Evolutionary conservation across 1,140 invertebrate species (phyloP).

Genomic region (Rhagoletis pomonella): DNA sequence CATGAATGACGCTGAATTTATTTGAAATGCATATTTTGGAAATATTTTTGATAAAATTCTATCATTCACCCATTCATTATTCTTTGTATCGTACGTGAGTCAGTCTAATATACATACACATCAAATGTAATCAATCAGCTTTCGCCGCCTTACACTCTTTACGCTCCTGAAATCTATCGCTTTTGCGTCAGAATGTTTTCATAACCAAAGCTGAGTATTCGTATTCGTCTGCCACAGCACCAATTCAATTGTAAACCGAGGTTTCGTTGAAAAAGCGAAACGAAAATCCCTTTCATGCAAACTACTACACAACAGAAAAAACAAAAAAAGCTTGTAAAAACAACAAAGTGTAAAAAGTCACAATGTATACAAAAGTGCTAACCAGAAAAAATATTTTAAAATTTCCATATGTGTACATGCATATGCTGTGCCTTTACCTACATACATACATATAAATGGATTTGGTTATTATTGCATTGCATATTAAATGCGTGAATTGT

Average conservation of each 20-base stretch:
- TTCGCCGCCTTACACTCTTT: background rate
- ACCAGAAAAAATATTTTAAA: background rate
- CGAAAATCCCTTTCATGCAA: slow-evolving; percentile 26
- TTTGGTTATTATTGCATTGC: slow-evolving; percentile 16
- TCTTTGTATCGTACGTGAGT: no score
- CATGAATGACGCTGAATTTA: no score
- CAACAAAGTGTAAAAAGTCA: slow-evolving; percentile 6
- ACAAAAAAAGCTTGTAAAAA: background rate
- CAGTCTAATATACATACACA: background rate
- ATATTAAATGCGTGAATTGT: slow-evolving; percentile 42
- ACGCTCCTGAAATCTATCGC: background rate
- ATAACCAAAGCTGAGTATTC: background rate
- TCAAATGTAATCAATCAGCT: background rate
- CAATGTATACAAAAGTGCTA: background rate
- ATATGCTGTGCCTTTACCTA: no score
- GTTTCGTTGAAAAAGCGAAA: background rate
- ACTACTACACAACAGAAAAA: no score
- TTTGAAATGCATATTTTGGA: no score
- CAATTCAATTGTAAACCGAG: slow-evolving; percentile 1
- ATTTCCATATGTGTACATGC: background rate
- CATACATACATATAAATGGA: background rate
- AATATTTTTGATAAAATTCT: no score
- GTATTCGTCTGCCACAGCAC: background rate
- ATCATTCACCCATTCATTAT: no score
- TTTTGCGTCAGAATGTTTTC: background rate